These are phyloP conservation scores for Glyptemys insculpta DNA, from an alignment of 2,797 vertebrate species.

Conservation along the genomic window DNA sequence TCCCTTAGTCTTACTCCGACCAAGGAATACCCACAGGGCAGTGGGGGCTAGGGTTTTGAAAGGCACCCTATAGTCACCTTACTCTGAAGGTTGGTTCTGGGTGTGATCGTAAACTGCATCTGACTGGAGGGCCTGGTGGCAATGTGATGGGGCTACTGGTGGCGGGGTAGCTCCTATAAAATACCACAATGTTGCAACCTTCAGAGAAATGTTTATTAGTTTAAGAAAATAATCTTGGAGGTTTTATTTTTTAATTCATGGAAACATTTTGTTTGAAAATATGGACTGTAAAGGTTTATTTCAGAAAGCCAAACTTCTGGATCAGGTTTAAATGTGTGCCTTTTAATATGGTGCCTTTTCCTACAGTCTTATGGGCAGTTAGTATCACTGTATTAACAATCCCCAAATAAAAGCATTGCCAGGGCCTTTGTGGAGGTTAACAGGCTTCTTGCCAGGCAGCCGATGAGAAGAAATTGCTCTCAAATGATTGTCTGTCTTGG, in stretches of 20 bases:
- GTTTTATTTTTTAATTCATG: constrained; percentile 25
- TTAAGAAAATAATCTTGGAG: neutral
- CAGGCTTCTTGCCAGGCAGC: constrained; percentile 20
- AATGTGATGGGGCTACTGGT: no score
- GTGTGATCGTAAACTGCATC: no score
- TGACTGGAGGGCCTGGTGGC: no score
- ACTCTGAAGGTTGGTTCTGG: no score
- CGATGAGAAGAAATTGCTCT: neutral
- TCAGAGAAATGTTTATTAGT: neutral
- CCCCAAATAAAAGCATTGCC: neutral
- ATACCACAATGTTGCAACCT: neutral
- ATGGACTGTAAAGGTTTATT: neutral
- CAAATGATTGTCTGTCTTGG: constrained; percentile 25
- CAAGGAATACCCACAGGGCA: no score
- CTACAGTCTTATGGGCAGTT: neutral
- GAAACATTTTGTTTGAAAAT: constrained; percentile 39
- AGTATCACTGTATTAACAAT: neutral
- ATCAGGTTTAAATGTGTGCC: neutral
- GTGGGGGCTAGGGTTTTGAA: no score
- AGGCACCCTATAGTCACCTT: no score
- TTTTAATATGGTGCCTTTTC: constrained; percentile 26
- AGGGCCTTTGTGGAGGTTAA: neutral
- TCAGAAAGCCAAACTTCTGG: neutral
- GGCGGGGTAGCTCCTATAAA: no score
- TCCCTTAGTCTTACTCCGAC: no score